Evolutionary conservation across 2,888 invertebrate species (phyloP).

Genomic region (Drosophila quinaria): DNA sequence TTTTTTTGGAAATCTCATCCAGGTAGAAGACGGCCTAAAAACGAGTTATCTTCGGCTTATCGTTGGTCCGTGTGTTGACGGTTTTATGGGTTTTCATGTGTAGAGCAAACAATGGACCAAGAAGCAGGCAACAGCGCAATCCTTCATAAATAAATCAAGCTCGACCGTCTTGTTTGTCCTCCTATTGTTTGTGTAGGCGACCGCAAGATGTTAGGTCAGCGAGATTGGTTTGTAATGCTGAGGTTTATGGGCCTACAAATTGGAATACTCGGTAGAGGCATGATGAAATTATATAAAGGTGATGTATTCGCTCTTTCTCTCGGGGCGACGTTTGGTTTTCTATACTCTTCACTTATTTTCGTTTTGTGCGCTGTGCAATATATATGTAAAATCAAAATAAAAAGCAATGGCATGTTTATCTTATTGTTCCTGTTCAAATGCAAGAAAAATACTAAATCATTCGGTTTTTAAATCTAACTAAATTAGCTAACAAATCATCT

Average conservation of each 20-base stretch:
- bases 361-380: no score
- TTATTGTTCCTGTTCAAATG: no score
- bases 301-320: no score
- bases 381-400: no score
- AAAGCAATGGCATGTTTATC: no score
- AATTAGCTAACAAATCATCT: no score
- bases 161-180: background rate
- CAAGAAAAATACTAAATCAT: no score
- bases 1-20: background rate
- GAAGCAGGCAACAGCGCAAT: slow-evolving; percentile 52
- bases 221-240: slow-evolving; percentile 4
- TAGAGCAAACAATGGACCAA: slow-evolving; percentile 66
- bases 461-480: no score
- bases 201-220: slow-evolving; percentile 41
- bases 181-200: slow-evolving; percentile 42
- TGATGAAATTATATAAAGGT: no score
- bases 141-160: slow-evolving; percentile 71
- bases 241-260: slow-evolving; percentile 12
- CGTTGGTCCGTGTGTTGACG: slow-evolving; percentile 63
- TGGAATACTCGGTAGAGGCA: background rate
- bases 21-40: slow-evolving; percentile 42
- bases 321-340: no score
- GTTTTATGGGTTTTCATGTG: slow-evolving; percentile 66
- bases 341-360: no score
- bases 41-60: slow-evolving; percentile 72